Evolutionary conservation across 1,140 invertebrate species (phyloP).

Genomic region (Drosophila hydei): DNA sequence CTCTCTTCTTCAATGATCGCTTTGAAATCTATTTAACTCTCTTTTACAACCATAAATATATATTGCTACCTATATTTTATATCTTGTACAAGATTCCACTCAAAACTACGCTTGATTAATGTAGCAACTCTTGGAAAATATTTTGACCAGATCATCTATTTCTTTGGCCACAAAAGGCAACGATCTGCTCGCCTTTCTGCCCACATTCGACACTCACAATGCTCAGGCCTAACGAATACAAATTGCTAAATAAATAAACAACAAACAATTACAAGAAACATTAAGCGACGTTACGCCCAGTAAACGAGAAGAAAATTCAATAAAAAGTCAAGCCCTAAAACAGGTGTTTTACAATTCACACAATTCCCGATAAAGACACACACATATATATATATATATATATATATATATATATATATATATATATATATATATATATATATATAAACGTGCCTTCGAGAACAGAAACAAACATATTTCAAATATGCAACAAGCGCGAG

Average conservation of each 20-base stretch:
- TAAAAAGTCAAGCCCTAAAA: slow-evolving; percentile 35
- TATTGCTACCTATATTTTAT: too few relatives aligned
- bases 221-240: slow-evolving; percentile 25
- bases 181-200: background rate
- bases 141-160: slow-evolving; percentile 16
- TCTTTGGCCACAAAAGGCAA: background rate
- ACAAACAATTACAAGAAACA: slow-evolving; percentile 61
- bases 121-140: background rate
- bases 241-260: slow-evolving; percentile 27
- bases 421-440: background rate
- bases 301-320: slow-evolving; percentile 11
- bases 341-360: slow-evolving; percentile 73
- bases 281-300: slow-evolving; percentile 53
- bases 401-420: background rate
- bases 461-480: slow-evolving; percentile 74
- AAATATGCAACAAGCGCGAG: slow-evolving; percentile 48
- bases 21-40: too few relatives aligned
- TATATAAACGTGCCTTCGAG: slow-evolving; percentile 11
- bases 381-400: background rate
- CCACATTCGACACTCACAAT: slow-evolving; percentile 11
- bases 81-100: too few relatives aligned
- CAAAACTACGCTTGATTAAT: slow-evolving; percentile 1
- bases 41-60: too few relatives aligned
- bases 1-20: too few relatives aligned
- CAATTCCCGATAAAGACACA: slow-evolving; percentile 67